Evolutionary conservation across 2,797 vertebrate species (phyloP).

Genomic region (Semaprochilodus insignis): DNA sequence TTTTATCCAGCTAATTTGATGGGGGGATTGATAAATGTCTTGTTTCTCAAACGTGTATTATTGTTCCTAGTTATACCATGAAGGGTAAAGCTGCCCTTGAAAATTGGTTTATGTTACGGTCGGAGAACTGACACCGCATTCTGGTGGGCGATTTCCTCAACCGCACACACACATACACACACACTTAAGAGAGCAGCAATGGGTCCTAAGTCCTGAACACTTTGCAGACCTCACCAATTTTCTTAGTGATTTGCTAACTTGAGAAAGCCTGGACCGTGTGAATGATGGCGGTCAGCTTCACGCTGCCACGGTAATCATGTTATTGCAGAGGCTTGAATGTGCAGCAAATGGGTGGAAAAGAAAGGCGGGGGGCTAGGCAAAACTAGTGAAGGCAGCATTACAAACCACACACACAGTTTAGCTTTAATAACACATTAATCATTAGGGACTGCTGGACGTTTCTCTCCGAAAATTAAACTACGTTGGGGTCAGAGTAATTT

Average conservation of each 20-base stretch:
- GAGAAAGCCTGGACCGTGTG: slow-evolving; percentile 74
- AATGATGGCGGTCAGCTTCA: slow-evolving; percentile 81
- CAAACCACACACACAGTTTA: slow-evolving; percentile 64
- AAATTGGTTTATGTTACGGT: slow-evolving; percentile 83
- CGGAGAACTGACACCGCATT: slow-evolving; percentile 71
- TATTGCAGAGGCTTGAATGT: slow-evolving; percentile 79
- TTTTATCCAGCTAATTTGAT: slow-evolving; percentile 58
- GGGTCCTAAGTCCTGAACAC: slow-evolving; percentile 76
- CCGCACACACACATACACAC: slow-evolving; percentile 49
- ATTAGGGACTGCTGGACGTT: slow-evolving; percentile 60
- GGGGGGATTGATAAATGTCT: slow-evolving; percentile 61
- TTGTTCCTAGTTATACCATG: slow-evolving; percentile 72
- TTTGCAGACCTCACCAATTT: slow-evolving; percentile 82
- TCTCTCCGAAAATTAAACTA: slow-evolving; percentile 65
- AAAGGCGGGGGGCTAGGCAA: slow-evolving; percentile 65
- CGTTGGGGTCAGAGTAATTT: slow-evolving; percentile 53
- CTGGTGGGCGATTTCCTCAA: slow-evolving; percentile 67
- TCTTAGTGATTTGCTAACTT: slow-evolving; percentile 83
- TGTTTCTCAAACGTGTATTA: slow-evolving; percentile 66
- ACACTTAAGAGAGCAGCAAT: slow-evolving; percentile 65
- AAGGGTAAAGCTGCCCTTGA: slow-evolving; percentile 71
- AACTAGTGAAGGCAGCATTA: slow-evolving; percentile 62
- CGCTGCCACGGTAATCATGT: slow-evolving; percentile 81
- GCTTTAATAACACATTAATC: slow-evolving; percentile 71
- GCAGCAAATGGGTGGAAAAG: slow-evolving; percentile 74